A percentile compares a stretch with the other conserved stretches of the same genome.
These are phyloP conservation scores for Hirtodrosophila cameraria DNA, from an alignment of 2,888 invertebrate genomes.

Conservation along the genomic window DNA sequence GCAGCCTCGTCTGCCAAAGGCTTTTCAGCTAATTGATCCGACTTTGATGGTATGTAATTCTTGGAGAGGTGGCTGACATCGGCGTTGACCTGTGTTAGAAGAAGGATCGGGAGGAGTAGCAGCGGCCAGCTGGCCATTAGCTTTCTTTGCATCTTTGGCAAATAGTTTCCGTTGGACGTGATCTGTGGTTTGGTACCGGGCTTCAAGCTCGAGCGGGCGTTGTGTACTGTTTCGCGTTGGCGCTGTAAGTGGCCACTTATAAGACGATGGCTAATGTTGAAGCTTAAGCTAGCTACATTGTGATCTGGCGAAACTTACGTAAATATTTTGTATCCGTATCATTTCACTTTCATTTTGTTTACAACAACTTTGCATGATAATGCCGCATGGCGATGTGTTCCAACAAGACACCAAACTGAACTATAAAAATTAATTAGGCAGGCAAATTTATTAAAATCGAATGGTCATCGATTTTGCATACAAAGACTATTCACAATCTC, in stretches of 20 bases:
- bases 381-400: slow-evolving; percentile 22
- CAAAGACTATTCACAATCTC: slow-evolving; percentile 25
- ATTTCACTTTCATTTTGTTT: slow-evolving; percentile 71
- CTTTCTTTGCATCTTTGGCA: slow-evolving; percentile 32
- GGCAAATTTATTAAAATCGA: slow-evolving; percentile 43
- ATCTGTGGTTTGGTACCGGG: neutral
- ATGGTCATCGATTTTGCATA: slow-evolving; percentile 41
- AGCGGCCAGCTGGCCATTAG: slow-evolving; percentile 21
- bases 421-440: slow-evolving; percentile 63
- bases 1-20: slow-evolving; percentile 24
- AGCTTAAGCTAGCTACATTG: slow-evolving; percentile 8
- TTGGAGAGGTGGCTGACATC: slow-evolving; percentile 44
- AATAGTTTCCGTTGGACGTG: neutral
- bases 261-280: too few species aligned
- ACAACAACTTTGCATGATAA: slow-evolving; percentile 73
- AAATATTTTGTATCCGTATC: slow-evolving; percentile 37
- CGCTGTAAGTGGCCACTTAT: slow-evolving; percentile 57
- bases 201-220: slow-evolving; percentile 36
- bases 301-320: slow-evolving; percentile 45
- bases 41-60: slow-evolving; percentile 33
- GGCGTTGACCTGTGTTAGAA: slow-evolving; percentile 4
- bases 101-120: slow-evolving; percentile 18
- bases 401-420: slow-evolving; percentile 43
- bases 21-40: neutral
- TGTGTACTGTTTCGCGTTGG: slow-evolving; percentile 50